These are phyloP conservation scores for Spongilla lacustris DNA, from an alignment of 37 sponge, comb jelly and placozoan genomes.

Conservation along the genomic window DNA sequence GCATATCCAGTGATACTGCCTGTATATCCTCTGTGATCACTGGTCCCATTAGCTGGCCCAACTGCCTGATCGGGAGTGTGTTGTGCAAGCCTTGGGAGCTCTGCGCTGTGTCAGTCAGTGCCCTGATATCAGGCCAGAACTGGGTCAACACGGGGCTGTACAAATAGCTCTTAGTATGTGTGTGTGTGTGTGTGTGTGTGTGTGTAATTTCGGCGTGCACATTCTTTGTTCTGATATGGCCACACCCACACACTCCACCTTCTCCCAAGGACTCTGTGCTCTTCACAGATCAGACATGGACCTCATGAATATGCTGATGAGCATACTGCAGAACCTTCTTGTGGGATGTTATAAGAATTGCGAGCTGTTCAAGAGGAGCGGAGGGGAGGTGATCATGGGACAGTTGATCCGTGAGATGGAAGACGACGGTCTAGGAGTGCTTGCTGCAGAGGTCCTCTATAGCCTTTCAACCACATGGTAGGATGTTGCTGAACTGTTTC, in stretches of 20 bases:
- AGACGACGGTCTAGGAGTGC: background rate
- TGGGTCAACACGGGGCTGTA: slow-evolving; percentile 35
- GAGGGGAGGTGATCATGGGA: background rate
- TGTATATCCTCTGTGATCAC: background rate
- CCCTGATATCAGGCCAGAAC: background rate
- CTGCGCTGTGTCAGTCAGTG: slow-evolving; percentile 16
- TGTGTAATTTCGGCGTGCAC: background rate
- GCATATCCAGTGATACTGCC: background rate
- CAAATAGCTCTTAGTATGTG: slow-evolving; percentile 11
- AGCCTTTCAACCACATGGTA: background rate
- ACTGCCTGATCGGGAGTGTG: slow-evolving; percentile 1
- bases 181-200: background rate
- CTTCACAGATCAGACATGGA: background rate
- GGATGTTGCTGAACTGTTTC: background rate
- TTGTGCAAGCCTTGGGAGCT: slow-evolving; percentile 27
- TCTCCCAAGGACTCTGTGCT: background rate
- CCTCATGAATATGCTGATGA: background rate
- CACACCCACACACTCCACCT: background rate
- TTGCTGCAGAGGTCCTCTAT: background rate
- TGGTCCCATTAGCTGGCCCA: slow-evolving; percentile 4
- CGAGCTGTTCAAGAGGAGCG: background rate
- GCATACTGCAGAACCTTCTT: background rate
- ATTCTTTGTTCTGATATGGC: background rate
- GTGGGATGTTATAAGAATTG: background rate
- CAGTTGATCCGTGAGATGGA: background rate